Conservation (phyloP, 2,888 invertebrate genomes). For the Heterodera filipjevi region DNA sequence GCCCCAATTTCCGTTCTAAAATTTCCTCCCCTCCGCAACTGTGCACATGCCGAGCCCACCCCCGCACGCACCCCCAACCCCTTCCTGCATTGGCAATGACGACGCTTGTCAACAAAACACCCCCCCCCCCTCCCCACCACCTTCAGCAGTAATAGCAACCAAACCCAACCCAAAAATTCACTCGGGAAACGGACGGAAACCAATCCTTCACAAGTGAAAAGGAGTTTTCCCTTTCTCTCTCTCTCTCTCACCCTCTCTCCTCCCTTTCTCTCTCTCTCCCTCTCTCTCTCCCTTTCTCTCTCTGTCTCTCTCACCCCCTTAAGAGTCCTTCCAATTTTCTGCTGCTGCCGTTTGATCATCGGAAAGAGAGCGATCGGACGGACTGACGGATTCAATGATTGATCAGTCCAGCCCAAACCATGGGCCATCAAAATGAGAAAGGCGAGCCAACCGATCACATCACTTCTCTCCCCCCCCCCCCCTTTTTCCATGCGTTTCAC, state of each 20-base stretch:
- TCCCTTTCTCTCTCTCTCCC: background rate
- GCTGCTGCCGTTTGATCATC: conserved; percentile 4
- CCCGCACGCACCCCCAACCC: background rate
- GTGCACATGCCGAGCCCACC: background rate
- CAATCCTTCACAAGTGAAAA: background rate
- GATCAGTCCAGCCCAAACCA: background rate
- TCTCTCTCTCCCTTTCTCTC: background rate
- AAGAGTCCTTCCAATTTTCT: conserved; percentile 2
- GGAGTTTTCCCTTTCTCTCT: background rate
- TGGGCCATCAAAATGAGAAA: background rate
- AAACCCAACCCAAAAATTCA: background rate
- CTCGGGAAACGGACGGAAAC: conserved; percentile 7
- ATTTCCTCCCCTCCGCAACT: background rate
- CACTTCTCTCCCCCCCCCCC: background rate
- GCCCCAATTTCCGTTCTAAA: background rate
- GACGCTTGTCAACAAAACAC: background rate
- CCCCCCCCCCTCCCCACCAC: background rate
- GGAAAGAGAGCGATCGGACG: background rate
- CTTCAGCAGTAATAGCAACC: background rate
- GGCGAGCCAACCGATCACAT: background rate
- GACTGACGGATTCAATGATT: background rate
- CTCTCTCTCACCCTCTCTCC: background rate
- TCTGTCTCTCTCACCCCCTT: too few species aligned
- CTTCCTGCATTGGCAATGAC: background rate
- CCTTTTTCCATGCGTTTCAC: background rate